Base-by-base conservation (phyloP, 2,113 vertebrate genomes). In the Orcinus orca region DNA sequence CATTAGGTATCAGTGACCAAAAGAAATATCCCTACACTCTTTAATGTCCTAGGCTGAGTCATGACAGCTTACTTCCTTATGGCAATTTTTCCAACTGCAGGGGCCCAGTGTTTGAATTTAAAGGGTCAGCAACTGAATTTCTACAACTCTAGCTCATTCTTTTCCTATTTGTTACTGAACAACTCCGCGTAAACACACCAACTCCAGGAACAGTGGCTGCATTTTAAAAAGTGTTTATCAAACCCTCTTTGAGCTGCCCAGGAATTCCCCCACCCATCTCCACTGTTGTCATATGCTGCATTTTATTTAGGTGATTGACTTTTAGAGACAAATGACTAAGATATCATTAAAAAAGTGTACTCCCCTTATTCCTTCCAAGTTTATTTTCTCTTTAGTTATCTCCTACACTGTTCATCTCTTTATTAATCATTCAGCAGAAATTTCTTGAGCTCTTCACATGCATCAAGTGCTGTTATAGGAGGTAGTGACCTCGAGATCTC, bases 201-300 rank as follows among this genome's bases (percentile, higher is more conserved):
- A 20, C 15, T 74, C 13, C 18, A 44, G 10, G 11, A 74, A 17
- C 26, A 13, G 23, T 62, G n/a, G 29, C 18, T 85, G 10, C 33
- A 6, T 29, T 86, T 74, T 15, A 41, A 67, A 71, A 81, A 36
- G 36, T 31, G 44, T 25, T 68, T 29, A 29, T 63, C 25, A 31
- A 60, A 62, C 7, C 47, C 47, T 73, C 38, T 87, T 53, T 10
- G 36, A 44, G 29, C 29, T 68, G 5, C 17, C 10, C 13, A 2
- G 31, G 2, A 53, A 15, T 15, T 9, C 2, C 6, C 3, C 1
- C 21, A 8, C 0, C 10, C 21, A 68, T 60, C 6, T 38, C 29
- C 50, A 47, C 4, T 55, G 71, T 47, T 60, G 25, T 50, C 18
- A 14, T 50, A 9, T 21, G 18, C 36, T 38, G 15, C 2, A 14